Evolutionary conservation across 1,140 invertebrate genomes (phyloP).

Genomic region (Druon quercuslanigerum): DNA sequence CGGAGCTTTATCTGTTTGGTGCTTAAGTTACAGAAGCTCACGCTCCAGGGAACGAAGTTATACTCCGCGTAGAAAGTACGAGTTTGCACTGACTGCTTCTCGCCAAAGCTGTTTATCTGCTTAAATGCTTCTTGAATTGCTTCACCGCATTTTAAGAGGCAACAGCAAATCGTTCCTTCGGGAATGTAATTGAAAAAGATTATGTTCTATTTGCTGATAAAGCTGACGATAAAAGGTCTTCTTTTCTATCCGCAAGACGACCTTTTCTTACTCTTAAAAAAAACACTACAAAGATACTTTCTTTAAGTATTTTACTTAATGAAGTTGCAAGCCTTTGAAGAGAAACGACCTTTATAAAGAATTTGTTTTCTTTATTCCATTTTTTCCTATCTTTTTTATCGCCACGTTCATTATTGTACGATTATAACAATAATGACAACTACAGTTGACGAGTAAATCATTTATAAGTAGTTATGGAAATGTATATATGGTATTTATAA

Average conservation of each 20-base stretch:
- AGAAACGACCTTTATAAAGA: constrained; percentile 9
- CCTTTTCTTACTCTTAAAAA: constrained; percentile 5
- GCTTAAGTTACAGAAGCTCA: constrained; percentile 29
- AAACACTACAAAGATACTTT: constrained; percentile 23
- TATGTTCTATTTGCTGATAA: constrained; percentile 28
- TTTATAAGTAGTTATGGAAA: too few relatives aligned
- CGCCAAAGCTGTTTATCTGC: constrained; percentile 30
- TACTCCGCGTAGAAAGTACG: constrained; percentile 9
- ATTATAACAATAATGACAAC: too few relatives aligned
- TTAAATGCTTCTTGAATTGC: constrained; percentile 27
- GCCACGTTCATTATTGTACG: too few relatives aligned
- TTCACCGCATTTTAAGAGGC: constrained; percentile 28
- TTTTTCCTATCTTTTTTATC: too few relatives aligned
- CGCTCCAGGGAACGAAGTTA: constrained; percentile 25
- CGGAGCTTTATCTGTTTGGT: constrained; percentile 24
- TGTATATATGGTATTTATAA: too few relatives aligned
- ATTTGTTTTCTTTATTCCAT: background rate
- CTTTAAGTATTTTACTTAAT: constrained; percentile 20
- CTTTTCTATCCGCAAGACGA: constrained; percentile 9
- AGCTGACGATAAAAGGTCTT: constrained; percentile 26
- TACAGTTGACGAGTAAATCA: too few relatives aligned
- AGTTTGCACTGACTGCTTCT: constrained; percentile 28
- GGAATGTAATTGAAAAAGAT: constrained; percentile 31
- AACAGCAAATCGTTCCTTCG: constrained; percentile 30
- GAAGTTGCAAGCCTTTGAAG: constrained; percentile 27